These are phyloP conservation scores for Colistium nudipinnis DNA, from an alignment of 2,113 vertebrate genomes.

Conservation along the genomic window DNA sequence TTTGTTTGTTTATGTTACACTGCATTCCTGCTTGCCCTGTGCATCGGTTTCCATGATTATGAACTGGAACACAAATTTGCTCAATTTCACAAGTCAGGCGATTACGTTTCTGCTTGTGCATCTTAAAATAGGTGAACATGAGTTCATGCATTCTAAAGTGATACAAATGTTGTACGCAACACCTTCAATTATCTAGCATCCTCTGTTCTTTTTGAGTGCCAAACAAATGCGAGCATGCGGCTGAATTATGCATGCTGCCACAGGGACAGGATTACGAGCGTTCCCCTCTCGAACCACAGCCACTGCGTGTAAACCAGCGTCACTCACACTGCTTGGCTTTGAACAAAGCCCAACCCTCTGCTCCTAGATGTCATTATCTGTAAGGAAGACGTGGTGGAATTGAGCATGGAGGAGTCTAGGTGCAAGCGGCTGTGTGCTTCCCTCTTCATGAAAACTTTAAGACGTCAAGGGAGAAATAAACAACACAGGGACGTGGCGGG, in stretches of 20 bases:
- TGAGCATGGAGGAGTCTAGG: slow-evolving; percentile 47
- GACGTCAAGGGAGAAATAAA: neutral
- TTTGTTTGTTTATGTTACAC: no score
- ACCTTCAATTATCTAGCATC: neutral
- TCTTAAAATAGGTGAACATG: neutral
- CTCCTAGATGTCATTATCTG: slow-evolving; percentile 68
- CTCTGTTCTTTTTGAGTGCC: slow-evolving; percentile 2
- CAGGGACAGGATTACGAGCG: slow-evolving; percentile 8
- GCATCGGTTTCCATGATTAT: no score
- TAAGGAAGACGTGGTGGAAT: slow-evolving; percentile 15
- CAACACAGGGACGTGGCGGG: slow-evolving; percentile 30
- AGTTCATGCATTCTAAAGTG: neutral
- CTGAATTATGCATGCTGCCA: slow-evolving; percentile 22
- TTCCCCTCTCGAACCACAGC: slow-evolving; percentile 12
- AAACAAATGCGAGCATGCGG: slow-evolving; percentile 1
- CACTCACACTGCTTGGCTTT: slow-evolving; percentile 66
- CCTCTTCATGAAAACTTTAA: slow-evolving; percentile 20
- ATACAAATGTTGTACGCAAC: neutral
- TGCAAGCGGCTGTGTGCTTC: slow-evolving; percentile 8
- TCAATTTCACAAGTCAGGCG: neutral
- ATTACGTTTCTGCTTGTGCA: neutral
- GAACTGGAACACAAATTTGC: no score
- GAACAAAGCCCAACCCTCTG: slow-evolving; percentile 56
- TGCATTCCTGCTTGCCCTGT: no score
- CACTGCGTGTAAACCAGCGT: slow-evolving; percentile 49